These are phyloP conservation scores for Gryllus longicercus DNA, from an alignment of 2,888 invertebrate genomes.

Conservation along the genomic window DNA sequence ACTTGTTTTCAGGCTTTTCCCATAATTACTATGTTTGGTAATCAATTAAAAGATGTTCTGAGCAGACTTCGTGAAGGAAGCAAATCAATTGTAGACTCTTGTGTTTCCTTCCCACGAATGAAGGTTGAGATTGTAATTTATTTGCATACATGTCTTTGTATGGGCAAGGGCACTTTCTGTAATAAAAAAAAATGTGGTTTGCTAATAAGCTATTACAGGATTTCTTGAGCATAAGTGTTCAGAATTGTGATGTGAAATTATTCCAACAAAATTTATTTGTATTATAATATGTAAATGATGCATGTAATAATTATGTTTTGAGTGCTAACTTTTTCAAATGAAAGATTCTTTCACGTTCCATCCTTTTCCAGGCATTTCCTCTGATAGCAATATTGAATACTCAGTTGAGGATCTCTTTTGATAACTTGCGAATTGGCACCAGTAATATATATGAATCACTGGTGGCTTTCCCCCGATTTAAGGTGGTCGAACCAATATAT, in stretches of 20 bases:
- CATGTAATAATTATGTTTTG: too few species aligned
- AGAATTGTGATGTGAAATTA: background rate
- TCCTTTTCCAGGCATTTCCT: constrained; percentile 46
- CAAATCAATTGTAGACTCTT: constrained; percentile 43
- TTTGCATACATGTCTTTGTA: too few species aligned
- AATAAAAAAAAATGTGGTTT: too few species aligned
- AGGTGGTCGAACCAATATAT: constrained; percentile 41
- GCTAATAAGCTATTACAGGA: too few species aligned
- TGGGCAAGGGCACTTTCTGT: too few species aligned
- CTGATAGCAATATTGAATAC: constrained; percentile 45
- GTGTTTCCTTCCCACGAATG: constrained; percentile 45
- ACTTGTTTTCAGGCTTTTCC: constrained; percentile 44
- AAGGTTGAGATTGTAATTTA: constrained; percentile 42
- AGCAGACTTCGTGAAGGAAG: constrained; percentile 43
- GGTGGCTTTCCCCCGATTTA: constrained; percentile 41
- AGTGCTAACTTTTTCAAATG: too few species aligned
- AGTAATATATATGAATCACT: constrained; percentile 43
- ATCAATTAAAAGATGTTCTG: constrained; percentile 43
- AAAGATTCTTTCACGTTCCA: constrained; percentile 11
- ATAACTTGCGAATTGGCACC: constrained; percentile 44
- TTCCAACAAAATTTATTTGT: background rate
- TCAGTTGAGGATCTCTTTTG: constrained; percentile 44
- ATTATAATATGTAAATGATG: background rate
- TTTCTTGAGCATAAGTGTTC: too few species aligned
- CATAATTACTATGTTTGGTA: constrained; percentile 42